Evolutionary conservation across 2,888 invertebrate genomes (phyloP).

Genomic region (Crossocerus cetratus): DNA sequence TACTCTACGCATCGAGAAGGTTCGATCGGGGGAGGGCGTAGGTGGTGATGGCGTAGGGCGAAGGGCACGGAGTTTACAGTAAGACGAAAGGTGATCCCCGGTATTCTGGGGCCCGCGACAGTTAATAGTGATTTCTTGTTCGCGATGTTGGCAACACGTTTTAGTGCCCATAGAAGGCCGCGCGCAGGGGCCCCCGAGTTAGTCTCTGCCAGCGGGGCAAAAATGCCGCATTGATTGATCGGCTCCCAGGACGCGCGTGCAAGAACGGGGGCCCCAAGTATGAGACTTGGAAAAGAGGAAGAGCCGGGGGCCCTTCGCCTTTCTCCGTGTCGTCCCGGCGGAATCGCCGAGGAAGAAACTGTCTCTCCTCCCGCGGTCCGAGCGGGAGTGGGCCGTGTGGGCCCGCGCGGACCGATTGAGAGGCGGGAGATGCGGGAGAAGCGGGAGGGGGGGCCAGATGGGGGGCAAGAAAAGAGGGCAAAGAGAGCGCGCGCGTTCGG

Average conservation of each 20-base stretch:
- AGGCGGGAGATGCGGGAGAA: slow-evolving; percentile 31
- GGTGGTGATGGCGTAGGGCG: slow-evolving; percentile 6
- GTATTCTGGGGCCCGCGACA: slow-evolving; percentile 65
- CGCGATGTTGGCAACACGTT: slow-evolving; percentile 72
- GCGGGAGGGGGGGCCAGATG: slow-evolving; percentile 38
- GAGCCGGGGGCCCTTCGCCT: neutral
- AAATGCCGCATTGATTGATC: slow-evolving; percentile 73
- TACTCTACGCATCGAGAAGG: no score
- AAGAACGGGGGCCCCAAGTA: slow-evolving; percentile 46
- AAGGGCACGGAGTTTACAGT: slow-evolving; percentile 20
- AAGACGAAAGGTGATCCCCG: slow-evolving; percentile 43
- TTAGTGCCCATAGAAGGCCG: slow-evolving; percentile 71
- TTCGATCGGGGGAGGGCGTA: no score
- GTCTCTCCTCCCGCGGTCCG: neutral
- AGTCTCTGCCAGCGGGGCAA: slow-evolving; percentile 60
- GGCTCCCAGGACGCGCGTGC: slow-evolving; percentile 58
- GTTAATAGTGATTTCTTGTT: slow-evolving; percentile 69
- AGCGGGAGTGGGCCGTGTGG: slow-evolving; percentile 7
- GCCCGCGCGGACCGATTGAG: slow-evolving; percentile 26
- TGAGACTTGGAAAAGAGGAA: slow-evolving; percentile 37
- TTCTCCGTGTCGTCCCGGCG: no score
- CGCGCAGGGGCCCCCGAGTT: slow-evolving; percentile 61
- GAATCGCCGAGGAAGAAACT: no score
- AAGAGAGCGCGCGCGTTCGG: no score
- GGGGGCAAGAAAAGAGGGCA: slow-evolving; percentile 36